Conservation (phyloP, 2,888 invertebrate genomes). For the Orthonychiurus folsomi region DNA sequence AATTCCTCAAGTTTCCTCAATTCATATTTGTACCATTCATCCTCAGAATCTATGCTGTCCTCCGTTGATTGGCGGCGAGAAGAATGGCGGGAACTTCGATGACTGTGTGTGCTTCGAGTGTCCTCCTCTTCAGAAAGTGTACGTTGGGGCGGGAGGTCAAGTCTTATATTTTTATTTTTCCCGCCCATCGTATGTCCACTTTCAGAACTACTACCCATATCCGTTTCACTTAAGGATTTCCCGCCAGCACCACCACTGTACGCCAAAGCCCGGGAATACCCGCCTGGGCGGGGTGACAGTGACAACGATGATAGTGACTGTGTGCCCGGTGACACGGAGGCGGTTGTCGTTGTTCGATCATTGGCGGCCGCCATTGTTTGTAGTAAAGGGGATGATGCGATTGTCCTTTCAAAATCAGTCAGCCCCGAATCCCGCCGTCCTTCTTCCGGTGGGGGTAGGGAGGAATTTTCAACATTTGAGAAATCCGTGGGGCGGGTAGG, state of each 20-base stretch:
- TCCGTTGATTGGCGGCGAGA: slow-evolving; percentile 83
- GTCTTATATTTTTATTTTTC: slow-evolving; percentile 24
- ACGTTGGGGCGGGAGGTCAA: slow-evolving; percentile 40
- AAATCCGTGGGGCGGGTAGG: slow-evolving; percentile 4
- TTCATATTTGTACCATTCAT: slow-evolving; percentile 88
- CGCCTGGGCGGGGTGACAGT: slow-evolving; percentile 9
- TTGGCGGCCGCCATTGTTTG: slow-evolving; percentile 14
- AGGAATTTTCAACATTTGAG: background rate
- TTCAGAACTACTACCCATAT: slow-evolving; percentile 49
- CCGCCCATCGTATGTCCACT: slow-evolving; percentile 22
- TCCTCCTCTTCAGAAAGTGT: slow-evolving; percentile 58
- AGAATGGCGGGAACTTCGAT: slow-evolving; percentile 74
- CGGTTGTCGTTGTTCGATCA: slow-evolving; percentile 15
- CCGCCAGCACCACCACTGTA: slow-evolving; percentile 3
- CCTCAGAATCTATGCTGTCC: slow-evolving; percentile 85
- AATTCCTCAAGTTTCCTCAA: slow-evolving; percentile 75
- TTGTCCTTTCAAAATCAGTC: slow-evolving; percentile 32
- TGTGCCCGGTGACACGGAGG: slow-evolving; percentile 21
- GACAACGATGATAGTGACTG: slow-evolving; percentile 17
- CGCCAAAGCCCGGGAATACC: background rate
- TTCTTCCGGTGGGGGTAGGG: background rate
- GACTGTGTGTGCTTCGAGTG: slow-evolving; percentile 75
- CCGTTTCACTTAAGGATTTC: slow-evolving; percentile 47
- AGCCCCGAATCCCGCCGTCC: slow-evolving; percentile 14
- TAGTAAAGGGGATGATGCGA: slow-evolving; percentile 24